Percentiles rank a stretch among this genome's conserved stretches.
Evolutionary conservation across 2,888 invertebrate genomes (phyloP).

Genomic region (Rhabditoides inermis): DNA sequence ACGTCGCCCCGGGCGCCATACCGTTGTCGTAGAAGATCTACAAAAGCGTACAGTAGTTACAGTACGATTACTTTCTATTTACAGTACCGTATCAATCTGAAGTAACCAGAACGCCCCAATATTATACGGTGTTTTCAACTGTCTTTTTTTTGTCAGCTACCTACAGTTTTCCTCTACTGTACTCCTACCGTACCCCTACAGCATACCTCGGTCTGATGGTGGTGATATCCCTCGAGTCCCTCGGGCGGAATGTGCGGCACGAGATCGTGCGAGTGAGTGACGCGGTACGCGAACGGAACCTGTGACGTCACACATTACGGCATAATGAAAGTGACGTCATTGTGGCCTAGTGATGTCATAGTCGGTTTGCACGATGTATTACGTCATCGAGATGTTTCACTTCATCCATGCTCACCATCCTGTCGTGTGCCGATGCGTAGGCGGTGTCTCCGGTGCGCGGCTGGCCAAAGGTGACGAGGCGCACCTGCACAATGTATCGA

Average conservation of each 20-base stretch:
- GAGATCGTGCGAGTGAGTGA: conserved; percentile 33
- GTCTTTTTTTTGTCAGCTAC: too few relatives aligned
- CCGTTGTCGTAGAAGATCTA: conserved; percentile 24
- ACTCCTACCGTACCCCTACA: too few relatives aligned
- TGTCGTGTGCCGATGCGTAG: conserved; percentile 32
- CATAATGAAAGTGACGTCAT: background rate
- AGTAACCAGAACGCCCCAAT: too few relatives aligned
- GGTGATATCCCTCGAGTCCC: conserved; percentile 29
- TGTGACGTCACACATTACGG: background rate
- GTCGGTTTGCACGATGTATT: too few relatives aligned
- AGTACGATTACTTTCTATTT: too few relatives aligned
- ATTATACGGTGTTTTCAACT: too few relatives aligned
- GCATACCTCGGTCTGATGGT: conserved; percentile 30
- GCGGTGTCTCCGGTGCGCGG: conserved; percentile 34
- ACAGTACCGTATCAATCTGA: too few relatives aligned
- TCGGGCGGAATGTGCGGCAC: conserved; percentile 35
- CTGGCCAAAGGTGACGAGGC: conserved; percentile 26
- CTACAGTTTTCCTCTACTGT: too few relatives aligned
- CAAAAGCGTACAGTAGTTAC: too few relatives aligned
- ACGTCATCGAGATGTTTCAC: too few relatives aligned
- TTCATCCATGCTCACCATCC: conserved; percentile 10
- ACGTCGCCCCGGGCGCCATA: conserved; percentile 18
- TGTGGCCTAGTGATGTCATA: too few relatives aligned
- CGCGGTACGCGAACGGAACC: conserved; percentile 25
- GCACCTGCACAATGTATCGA: too few relatives aligned